Evolutionary conservation across 2,113 vertebrate species (phyloP), one percentile per base, ranked within the genome.

Genomic region (Alaudala cheleensis): DNA sequence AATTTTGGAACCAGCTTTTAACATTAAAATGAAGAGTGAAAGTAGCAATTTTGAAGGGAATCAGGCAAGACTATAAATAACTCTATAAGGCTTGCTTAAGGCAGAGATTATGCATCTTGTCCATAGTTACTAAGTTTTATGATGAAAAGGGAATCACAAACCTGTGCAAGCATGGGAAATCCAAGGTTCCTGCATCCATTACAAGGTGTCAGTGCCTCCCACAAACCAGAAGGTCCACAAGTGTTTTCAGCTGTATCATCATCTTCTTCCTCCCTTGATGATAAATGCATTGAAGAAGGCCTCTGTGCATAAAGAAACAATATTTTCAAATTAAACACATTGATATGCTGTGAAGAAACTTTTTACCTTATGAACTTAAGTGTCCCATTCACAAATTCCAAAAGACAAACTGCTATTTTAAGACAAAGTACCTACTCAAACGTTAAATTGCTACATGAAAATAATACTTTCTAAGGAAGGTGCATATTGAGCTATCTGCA

Each of bases 171-270:
- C 95, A 98, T 98, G 47, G 99, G 98, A 80, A 99, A 99, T 86
- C 99, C 99, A 2, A 99, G 98, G 95, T 99, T 99, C 86, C 97
- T 98, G 97, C 99, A 99, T 94, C 99, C 99, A 40, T 99, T 99
- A 97, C 99, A 99, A 58, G 99, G 99, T 47, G 99, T 99, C 74
- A 99, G 47, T 20, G 98, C 98, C 95, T 99, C 99, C 99, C 99
- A 99, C 94, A 99, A 98, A 96, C 99, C 99, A 26, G 98, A 98
- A 34, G 99, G 99, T 34, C 99, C 99, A 70, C 99, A 99, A 21
- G 97, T 98, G 94, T 98, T 99, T 88, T 98, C 98, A 60, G 94
- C 97, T 90, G 98, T 98, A 6, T 99, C 99, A 11, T 99, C 99
- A 40, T 99, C 99, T 21, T 98, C 98, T 57, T 98, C 97, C 83